Conservation (phyloP, 2,888 invertebrate species). For the Phrixothrix hirtus region DNA sequence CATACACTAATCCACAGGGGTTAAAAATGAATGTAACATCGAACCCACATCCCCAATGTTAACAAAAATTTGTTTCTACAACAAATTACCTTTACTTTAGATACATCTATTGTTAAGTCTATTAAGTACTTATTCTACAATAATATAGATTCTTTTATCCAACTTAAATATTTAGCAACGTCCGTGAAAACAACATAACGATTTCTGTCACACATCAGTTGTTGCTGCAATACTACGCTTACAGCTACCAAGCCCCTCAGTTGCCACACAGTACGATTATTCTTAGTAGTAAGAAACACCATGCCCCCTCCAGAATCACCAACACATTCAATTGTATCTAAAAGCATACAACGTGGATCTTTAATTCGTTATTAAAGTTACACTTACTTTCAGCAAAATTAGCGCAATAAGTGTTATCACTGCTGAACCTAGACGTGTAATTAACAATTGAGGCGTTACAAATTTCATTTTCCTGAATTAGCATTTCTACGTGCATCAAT, state of each 20-base stretch:
- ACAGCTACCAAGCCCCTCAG: conserved; percentile 62
- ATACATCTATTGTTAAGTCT: too few relatives aligned
- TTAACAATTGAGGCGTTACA: conserved; percentile 64
- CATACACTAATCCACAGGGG: too few relatives aligned
- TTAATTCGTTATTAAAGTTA: neutral
- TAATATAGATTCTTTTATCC: conserved; percentile 49
- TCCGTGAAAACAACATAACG: conserved; percentile 67
- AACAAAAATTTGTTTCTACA: too few relatives aligned
- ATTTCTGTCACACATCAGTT: conserved; percentile 62
- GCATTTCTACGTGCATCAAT: conserved; percentile 15
- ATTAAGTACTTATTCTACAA: too few relatives aligned
- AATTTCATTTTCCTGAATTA: conserved; percentile 60
- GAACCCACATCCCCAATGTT: too few relatives aligned
- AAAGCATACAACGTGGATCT: too few relatives aligned
- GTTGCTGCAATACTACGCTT: conserved; percentile 62
- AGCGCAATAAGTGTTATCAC: conserved; percentile 31
- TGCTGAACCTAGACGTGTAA: conserved; percentile 63
- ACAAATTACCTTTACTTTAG: too few relatives aligned
- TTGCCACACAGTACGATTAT: conserved; percentile 43
- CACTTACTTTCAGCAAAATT: conserved; percentile 18
- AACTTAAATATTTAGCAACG: conserved; percentile 60
- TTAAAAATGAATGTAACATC: too few relatives aligned
- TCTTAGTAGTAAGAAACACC: conserved; percentile 26
- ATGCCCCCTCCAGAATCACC: conserved; percentile 23
- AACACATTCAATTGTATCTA: conserved; percentile 25